A percentile compares a stretch with the other conserved stretches of the same genome.
Evolutionary conservation across 2,113 vertebrate genomes (phyloP).

Genomic region (Podarcis cretensis): DNA sequence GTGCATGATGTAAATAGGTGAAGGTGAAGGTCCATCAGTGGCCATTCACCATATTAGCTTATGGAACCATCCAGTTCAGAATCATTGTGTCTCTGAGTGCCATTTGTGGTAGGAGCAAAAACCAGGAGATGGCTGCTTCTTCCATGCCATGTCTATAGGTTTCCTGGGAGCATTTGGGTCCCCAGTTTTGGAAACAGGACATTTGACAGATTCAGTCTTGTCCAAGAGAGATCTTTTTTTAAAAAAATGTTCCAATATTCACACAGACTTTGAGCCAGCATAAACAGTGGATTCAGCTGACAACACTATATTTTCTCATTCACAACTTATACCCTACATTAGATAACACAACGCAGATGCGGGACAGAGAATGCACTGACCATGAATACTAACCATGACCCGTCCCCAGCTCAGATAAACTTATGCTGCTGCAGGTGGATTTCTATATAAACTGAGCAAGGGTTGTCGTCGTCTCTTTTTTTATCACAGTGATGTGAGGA

Average conservation of each 20-base stretch:
- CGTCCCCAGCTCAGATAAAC: no score
- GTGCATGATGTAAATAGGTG: neutral
- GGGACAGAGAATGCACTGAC: neutral
- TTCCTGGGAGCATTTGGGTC: neutral
- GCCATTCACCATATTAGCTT: neutral
- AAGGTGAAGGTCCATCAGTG: neutral
- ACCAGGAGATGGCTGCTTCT: neutral
- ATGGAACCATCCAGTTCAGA: neutral
- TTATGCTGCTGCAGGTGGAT: slow-evolving; percentile 8
- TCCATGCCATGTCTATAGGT: neutral
- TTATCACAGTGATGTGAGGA: slow-evolving; percentile 13
- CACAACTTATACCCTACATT: neutral
- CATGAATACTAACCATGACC: neutral
- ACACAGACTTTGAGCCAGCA: neutral
- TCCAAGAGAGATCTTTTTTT: neutral
- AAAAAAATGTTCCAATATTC: no score
- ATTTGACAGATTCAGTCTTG: neutral
- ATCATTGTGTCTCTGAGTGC: neutral
- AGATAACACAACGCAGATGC: neutral
- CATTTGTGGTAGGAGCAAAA: neutral
- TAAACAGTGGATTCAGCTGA: neutral
- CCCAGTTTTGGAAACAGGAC: neutral
- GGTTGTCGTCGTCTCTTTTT: neutral
- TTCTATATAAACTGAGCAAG: neutral
- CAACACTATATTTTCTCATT: neutral